Evolutionary conservation across 37 sponge, comb jelly and placozoan genomes (phyloP).

Genomic region (Eunapius fragilis): DNA sequence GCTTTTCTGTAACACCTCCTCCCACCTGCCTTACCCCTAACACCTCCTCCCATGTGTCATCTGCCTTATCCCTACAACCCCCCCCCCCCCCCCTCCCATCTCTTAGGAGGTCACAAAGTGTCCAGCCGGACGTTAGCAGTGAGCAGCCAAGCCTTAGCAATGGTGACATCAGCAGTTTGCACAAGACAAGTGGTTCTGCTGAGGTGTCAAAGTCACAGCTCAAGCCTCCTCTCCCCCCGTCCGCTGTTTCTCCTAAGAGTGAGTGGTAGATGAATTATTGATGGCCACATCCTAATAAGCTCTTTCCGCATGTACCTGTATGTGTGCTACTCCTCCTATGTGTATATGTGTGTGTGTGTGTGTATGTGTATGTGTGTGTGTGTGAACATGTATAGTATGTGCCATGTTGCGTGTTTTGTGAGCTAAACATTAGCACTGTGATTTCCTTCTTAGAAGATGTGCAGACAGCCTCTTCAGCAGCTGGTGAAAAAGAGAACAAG

Average conservation of each 20-base stretch:
- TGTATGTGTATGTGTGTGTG: not conserved
- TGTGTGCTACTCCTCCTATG: no score
- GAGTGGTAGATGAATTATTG: not conserved
- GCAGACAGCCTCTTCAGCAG: not conserved
- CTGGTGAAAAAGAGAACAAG: not conserved
- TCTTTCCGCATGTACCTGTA: no score
- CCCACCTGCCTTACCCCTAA: no score
- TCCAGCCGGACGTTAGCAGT: not conserved
- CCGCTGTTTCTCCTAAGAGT: not conserved
- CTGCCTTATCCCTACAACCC: not conserved
- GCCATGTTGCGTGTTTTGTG: not conserved
- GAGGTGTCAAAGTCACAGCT: not conserved
- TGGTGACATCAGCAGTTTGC: not conserved
- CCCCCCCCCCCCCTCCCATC: not conserved
- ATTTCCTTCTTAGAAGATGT: not conserved
- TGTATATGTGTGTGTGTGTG: not conserved
- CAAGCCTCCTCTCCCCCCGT: not conserved
- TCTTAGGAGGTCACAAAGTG: not conserved
- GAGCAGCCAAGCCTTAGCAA: not conserved
- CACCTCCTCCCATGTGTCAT: no score
- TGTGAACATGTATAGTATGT: not conserved
- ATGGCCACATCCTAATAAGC: no score
- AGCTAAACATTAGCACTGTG: no score
- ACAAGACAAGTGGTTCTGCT: not conserved
- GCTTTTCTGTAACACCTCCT: no score